These are phyloP conservation scores for Synergus itoensis DNA, from an alignment of 2,888 invertebrate species.

Conservation along the genomic window DNA sequence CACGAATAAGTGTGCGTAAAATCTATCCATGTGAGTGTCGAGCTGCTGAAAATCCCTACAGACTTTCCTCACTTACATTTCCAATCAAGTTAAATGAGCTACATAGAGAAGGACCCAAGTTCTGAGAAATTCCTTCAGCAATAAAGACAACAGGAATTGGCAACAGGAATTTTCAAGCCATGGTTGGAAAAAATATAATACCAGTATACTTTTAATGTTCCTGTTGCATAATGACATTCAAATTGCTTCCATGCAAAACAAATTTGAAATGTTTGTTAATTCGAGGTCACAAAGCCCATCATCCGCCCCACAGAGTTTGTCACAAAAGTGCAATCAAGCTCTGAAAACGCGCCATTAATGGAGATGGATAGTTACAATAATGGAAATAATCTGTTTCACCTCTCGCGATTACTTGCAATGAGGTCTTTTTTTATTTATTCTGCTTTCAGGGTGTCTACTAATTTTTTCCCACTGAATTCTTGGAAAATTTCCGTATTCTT, in stretches of 20 bases:
- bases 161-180: not conserved
- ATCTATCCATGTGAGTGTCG: not conserved
- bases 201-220: too few relatives aligned
- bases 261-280: too few relatives aligned
- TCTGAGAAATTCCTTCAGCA: not conserved
- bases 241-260: not conserved
- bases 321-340: not conserved
- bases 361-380: not conserved
- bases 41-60: not conserved
- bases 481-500: too few relatives aligned
- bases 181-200: too few relatives aligned
- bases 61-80: not conserved
- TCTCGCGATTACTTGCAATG: not conserved
- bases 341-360: not conserved
- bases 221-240: not conserved
- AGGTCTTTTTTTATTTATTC: not conserved
- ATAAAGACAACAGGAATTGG: not conserved
- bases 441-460: too few relatives aligned
- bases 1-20: not conserved
- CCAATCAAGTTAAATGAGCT: not conserved
- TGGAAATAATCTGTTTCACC: not conserved
- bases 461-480: too few relatives aligned
- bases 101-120: not conserved
- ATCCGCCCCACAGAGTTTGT: too few relatives aligned
- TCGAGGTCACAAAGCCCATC: too few relatives aligned